These are phyloP conservation scores for Chlorospingus flavigularis DNA, from an alignment of 2,797 vertebrate genomes.

Conservation along the genomic window DNA sequence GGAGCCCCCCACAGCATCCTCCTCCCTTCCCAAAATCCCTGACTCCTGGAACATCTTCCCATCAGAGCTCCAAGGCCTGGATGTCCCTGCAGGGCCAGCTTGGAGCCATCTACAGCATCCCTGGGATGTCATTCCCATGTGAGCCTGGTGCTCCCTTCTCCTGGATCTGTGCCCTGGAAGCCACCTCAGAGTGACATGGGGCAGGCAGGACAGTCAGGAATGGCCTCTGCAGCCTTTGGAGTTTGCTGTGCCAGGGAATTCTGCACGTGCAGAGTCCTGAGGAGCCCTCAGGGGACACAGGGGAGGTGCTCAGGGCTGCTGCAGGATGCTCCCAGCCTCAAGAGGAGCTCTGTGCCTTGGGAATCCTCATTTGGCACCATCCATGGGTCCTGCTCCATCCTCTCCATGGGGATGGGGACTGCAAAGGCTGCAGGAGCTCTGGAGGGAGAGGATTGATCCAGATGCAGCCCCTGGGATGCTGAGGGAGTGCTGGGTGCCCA, in stretches of 20 bases:
- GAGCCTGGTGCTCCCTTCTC: neutral
- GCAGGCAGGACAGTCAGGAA: neutral
- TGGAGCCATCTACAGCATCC: neutral
- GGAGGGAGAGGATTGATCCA: neutral
- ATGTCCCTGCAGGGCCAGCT: neutral
- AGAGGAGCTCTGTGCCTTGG: neutral
- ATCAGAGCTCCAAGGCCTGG: neutral
- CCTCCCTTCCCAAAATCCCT: neutral
- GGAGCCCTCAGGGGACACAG: neutral
- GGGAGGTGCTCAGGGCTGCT: neutral
- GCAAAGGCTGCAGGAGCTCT: neutral
- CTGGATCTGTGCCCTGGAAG: neutral
- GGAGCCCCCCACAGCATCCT: neutral
- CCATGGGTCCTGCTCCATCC: rapidly evolving
- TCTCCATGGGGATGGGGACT: rapidly evolving
- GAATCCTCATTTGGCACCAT: neutral
- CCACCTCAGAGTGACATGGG: rapidly evolving
- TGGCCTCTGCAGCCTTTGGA: neutral
- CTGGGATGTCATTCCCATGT: rapidly evolving
- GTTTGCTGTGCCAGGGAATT: neutral
- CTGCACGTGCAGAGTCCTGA: rapidly evolving
- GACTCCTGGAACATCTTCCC: neutral
- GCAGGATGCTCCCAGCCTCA: neutral
- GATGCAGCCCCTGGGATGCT: neutral
- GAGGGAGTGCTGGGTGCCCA: neutral